Conservation (phyloP, 1,140 invertebrate species). For the Telenomus remus region DNA sequence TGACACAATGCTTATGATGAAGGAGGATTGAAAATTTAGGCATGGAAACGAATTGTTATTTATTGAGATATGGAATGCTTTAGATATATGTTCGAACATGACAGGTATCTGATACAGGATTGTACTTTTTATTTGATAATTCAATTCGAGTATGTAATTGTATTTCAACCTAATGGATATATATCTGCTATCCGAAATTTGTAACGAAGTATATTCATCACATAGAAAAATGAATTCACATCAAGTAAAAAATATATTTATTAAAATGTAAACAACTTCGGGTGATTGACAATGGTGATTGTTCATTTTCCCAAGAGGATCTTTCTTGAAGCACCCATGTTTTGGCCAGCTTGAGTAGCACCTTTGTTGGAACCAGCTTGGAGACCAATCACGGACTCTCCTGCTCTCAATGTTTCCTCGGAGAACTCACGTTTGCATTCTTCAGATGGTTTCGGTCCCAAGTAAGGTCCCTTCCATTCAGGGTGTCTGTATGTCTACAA, state of each 20-base stretch:
- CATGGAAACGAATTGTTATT: conserved; percentile 9
- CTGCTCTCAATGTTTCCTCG: conserved; percentile 89
- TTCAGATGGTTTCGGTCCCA: conserved; percentile 90
- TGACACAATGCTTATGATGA: not conserved
- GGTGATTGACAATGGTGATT: not conserved
- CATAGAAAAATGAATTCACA: conserved; percentile 39
- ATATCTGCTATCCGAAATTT: too few relatives aligned
- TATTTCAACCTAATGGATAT: conserved; percentile 1
- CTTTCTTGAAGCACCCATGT: conserved; percentile 90
- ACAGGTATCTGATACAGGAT: not conserved
- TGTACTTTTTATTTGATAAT: conserved; percentile 12
- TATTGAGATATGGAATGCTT: conserved; percentile 27
- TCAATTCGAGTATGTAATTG: conserved; percentile 7
- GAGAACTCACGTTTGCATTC: conserved; percentile 92
- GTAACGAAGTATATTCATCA: conserved; percentile 4
- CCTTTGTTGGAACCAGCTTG: conserved; percentile 95
- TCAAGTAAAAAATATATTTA: conserved; percentile 44
- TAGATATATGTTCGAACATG: not conserved
- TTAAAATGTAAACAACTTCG: conserved; percentile 9
- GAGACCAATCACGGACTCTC: conserved; percentile 90
- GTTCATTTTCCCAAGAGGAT: conserved; percentile 87
- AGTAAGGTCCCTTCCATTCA: conserved; percentile 89
- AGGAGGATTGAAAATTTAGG: conserved; percentile 1
- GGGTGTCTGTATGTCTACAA: conserved; percentile 88
- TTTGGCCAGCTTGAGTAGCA: conserved; percentile 91